phyloP scores from a whole-genome alignment of 2,113 vertebrate genomes.

The Neogobius melanostomus region DNA sequence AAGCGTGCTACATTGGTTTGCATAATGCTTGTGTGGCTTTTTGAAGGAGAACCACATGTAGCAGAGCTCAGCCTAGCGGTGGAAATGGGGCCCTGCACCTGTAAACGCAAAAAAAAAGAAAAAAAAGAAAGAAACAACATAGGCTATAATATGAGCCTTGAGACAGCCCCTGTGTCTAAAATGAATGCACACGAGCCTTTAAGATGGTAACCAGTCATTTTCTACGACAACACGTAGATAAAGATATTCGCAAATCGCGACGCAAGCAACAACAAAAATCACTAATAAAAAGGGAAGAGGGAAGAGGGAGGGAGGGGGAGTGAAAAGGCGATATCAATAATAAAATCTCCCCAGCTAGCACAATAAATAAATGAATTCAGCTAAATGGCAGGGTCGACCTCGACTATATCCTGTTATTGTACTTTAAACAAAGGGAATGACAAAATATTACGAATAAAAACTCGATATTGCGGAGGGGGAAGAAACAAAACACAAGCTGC shows the following conservation, averaged over 20 bases:
- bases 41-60: constrained; percentile 39
- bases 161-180: constrained; percentile 44
- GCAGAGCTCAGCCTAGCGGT: constrained; percentile 62
- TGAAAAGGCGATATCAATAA: constrained; percentile 23
- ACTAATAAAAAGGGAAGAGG: not conserved
- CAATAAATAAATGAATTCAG: constrained; percentile 41
- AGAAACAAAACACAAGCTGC: constrained; percentile 19
- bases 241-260: constrained; percentile 52
- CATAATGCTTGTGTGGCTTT: not conserved
- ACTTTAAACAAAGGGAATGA: constrained; percentile 13
- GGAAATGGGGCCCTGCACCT: constrained; percentile 32
- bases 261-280: constrained; percentile 3
- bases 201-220: constrained; percentile 69
- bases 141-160: constrained; percentile 64
- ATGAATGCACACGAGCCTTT: constrained; percentile 48
- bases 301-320: not conserved
- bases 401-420: constrained; percentile 66
- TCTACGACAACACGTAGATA: constrained; percentile 58
- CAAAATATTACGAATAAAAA: constrained; percentile 23
- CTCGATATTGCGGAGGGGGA: not conserved
- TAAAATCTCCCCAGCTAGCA: constrained; percentile 33
- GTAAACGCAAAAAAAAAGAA: constrained; percentile 56
- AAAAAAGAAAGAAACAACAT: constrained; percentile 64
- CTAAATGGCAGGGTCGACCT: constrained; percentile 56
- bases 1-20: constrained; percentile 1